These are phyloP conservation scores for Sceloporus undulatus DNA, from an alignment of 2,113 vertebrate genomes.

Conservation along the genomic window DNA sequence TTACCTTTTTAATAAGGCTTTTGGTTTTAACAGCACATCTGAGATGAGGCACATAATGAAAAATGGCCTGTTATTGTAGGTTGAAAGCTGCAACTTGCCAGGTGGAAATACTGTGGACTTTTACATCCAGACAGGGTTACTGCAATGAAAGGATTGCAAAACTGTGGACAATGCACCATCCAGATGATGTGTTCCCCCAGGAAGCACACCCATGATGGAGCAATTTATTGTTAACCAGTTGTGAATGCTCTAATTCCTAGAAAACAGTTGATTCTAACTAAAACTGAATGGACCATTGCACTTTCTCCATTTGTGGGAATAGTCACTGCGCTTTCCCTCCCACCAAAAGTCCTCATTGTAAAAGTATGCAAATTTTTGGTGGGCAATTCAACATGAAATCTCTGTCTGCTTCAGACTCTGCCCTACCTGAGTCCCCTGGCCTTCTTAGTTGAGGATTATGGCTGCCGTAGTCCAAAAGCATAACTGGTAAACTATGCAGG, in stretches of 20 bases:
- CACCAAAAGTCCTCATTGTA: too few relatives aligned
- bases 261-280: neutral
- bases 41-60: constrained; percentile 22
- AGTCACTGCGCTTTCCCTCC: neutral
- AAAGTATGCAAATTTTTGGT: too few relatives aligned
- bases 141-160: too few relatives aligned
- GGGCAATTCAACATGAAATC: too few relatives aligned
- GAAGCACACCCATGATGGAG: neutral
- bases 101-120: neutral
- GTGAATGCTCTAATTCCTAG: neutral
- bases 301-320: neutral
- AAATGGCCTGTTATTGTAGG: neutral
- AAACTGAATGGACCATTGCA: neutral
- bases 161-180: neutral
- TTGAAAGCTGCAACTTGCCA: neutral
- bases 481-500: too few relatives aligned
- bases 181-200: neutral
- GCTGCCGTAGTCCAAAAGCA: too few relatives aligned
- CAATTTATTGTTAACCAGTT: neutral
- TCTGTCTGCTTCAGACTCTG: too few relatives aligned
- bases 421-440: too few relatives aligned
- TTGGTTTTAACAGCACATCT: neutral
- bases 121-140: neutral
- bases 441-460: too few relatives aligned
- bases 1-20: constrained; percentile 17